phyloP scores from a whole-genome alignment of 1,140 invertebrate genomes.

The Ceratina japonica region DNA sequence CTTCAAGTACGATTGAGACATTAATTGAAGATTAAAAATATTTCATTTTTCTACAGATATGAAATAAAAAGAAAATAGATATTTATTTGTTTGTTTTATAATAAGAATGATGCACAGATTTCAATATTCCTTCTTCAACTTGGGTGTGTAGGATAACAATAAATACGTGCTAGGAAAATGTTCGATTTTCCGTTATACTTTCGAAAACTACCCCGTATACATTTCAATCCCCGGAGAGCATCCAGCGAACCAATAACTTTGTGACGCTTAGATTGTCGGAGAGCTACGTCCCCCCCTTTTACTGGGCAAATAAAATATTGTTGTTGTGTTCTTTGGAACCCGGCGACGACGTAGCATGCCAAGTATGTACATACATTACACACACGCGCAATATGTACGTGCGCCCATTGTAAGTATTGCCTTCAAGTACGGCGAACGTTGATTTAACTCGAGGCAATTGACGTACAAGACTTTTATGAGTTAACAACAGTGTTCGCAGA shows the following conservation, averaged over 20 bases:
- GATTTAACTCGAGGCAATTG: background rate
- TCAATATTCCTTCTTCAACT: no score
- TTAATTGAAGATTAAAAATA: no score
- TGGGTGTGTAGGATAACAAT: no score
- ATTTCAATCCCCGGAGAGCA: slow-evolving; percentile 9
- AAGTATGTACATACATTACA: background rate
- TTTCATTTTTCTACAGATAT: no score
- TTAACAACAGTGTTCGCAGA: background rate
- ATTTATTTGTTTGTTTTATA: no score
- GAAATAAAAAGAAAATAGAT: no score
- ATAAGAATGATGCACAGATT: no score
- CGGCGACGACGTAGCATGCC: background rate
- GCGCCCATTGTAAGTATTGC: background rate
- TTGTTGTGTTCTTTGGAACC: slow-evolving; percentile 9
- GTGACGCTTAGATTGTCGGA: slow-evolving; percentile 17
- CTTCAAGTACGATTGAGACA: no score
- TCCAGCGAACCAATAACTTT: slow-evolving; percentile 13
- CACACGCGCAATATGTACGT: no score
- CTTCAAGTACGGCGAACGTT: background rate
- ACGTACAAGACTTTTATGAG: slow-evolving; percentile 3
- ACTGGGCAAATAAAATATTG: slow-evolving; percentile 12
- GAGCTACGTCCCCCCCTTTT: slow-evolving; percentile 4
- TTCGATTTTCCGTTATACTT: slow-evolving; percentile 1
- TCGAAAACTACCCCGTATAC: slow-evolving; percentile 5
- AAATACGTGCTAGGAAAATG: background rate